Evolutionary conservation across 2,797 vertebrate species (phyloP).

Genomic region (Ceryle rudis): DNA sequence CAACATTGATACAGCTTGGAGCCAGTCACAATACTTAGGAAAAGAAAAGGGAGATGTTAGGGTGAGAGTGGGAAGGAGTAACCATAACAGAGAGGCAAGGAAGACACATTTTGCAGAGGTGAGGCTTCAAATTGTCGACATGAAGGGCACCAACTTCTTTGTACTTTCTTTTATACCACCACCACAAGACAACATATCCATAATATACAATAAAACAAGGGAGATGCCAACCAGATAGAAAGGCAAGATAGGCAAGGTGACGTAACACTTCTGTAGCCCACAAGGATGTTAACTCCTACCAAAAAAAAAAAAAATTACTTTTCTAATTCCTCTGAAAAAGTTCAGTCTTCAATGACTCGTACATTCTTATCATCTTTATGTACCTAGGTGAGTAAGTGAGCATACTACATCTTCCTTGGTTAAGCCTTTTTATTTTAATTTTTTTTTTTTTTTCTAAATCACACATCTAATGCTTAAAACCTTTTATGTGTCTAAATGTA

Average conservation of each 20-base stretch:
- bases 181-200: not conserved
- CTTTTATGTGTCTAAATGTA: not conserved
- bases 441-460: not conserved
- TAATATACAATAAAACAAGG: not conserved
- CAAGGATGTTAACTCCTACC: not conserved
- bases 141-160: not conserved
- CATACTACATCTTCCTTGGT: not conserved
- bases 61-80: not conserved
- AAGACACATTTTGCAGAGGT: not conserved
- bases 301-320: not conserved
- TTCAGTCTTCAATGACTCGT: not conserved
- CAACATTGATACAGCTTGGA: not conserved
- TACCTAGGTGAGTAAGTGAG: not conserved
- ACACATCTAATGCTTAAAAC: not conserved
- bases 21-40: not conserved
- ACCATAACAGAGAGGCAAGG: not conserved
- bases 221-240: not conserved
- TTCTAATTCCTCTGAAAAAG: not conserved
- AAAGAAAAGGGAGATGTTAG: not conserved
- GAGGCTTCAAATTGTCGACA: accelerated
- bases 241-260: not conserved
- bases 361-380: not conserved
- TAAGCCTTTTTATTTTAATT: not conserved
- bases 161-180: not conserved
- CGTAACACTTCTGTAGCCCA: not conserved